A percentile compares a stretch with the other conserved stretches of the same genome.
These are phyloP conservation scores for Mantis religiosa DNA, from an alignment of 2,888 invertebrate species.

Conservation along the genomic window DNA sequence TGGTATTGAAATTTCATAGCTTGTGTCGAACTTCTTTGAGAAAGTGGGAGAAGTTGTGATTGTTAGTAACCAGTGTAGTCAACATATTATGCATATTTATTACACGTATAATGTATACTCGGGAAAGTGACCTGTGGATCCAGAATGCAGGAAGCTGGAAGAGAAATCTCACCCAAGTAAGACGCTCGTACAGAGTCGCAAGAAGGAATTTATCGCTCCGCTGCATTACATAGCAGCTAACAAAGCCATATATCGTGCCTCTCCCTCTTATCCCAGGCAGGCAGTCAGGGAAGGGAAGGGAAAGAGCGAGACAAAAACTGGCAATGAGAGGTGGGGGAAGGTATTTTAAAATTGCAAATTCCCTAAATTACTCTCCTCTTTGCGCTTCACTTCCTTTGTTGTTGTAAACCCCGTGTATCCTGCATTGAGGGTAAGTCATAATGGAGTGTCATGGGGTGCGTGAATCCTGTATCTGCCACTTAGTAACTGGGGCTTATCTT, in stretches of 20 bases:
- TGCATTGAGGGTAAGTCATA: background rate
- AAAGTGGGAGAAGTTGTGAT: too few relatives aligned
- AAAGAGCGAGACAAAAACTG: background rate
- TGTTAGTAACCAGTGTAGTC: too few relatives aligned
- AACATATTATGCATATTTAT: too few relatives aligned
- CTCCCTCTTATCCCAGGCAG: background rate
- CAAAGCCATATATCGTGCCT: slow-evolving; percentile 17
- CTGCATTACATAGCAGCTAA: slow-evolving; percentile 22
- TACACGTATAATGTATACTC: too few relatives aligned
- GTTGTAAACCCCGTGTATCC: background rate
- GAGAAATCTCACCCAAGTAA: background rate
- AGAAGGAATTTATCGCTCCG: slow-evolving; percentile 20
- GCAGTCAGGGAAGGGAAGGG: background rate
- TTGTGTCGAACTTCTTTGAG: too few relatives aligned
- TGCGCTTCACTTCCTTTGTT: background rate
- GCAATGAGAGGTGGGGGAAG: background rate
- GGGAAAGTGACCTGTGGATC: background rate
- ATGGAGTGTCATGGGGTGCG: background rate
- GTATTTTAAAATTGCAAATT: slow-evolving; percentile 17
- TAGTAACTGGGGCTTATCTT: background rate
- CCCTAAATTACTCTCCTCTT: slow-evolving; percentile 8
- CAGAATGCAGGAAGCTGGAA: background rate
- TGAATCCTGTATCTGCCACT: background rate
- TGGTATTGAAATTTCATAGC: too few relatives aligned
- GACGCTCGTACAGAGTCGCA: background rate